These are phyloP conservation scores for Sylvia borin DNA, from an alignment of 2,797 vertebrate genomes.

Conservation along the genomic window DNA sequence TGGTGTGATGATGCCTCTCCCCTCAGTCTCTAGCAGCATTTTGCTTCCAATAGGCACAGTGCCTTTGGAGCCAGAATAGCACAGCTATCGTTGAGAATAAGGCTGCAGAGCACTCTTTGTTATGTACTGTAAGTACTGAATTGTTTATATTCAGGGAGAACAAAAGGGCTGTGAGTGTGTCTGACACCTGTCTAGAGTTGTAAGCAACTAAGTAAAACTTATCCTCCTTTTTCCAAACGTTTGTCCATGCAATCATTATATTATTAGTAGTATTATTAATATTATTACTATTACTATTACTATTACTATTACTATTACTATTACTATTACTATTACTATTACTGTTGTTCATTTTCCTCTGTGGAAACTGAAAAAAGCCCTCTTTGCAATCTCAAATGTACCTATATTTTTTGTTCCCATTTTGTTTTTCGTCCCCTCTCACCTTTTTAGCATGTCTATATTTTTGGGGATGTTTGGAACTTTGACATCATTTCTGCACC, in stretches of 20 bases:
- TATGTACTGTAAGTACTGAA: background rate
- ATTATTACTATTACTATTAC: background rate
- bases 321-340: background rate
- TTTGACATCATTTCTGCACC: accelerated
- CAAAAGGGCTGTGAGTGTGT: background rate
- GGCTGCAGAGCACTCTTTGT: background rate
- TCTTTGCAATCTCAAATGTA: background rate
- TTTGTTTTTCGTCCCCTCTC: accelerated
- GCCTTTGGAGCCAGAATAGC: background rate
- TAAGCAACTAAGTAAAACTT: background rate
- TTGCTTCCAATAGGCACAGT: background rate
- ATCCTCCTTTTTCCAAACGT: background rate
- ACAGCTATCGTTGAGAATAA: background rate
- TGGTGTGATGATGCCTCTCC: background rate
- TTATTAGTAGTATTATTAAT: background rate
- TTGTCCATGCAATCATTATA: background rate
- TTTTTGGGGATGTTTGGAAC: background rate
- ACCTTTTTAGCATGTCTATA: background rate
- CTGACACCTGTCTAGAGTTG: background rate
- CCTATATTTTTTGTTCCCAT: background rate
- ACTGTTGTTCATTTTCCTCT: background rate
- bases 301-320: background rate
- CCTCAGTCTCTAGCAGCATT: background rate
- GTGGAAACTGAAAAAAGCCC: background rate
- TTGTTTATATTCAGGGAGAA: background rate